Evolutionary conservation across 35 echinoderm and acorn worm species (phyloP).

Genomic region (Nesometra sesokonis): DNA sequence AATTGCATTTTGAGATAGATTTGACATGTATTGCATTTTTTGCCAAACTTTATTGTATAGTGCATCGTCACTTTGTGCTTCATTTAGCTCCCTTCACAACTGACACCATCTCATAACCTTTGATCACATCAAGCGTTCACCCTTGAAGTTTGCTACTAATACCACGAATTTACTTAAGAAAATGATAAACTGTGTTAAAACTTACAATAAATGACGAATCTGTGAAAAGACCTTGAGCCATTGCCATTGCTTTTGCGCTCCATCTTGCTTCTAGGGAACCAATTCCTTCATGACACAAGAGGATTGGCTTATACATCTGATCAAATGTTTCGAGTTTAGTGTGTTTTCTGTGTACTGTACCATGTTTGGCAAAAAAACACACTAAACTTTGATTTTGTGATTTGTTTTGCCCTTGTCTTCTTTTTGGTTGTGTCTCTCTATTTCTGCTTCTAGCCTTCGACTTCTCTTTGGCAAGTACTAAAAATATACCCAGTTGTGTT

Average conservation of each 20-base stretch:
- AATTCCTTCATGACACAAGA: background rate
- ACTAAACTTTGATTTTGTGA: constrained; percentile 5
- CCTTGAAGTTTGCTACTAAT: constrained; percentile 18
- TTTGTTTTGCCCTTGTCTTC: background rate
- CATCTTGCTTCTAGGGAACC: constrained; percentile 8
- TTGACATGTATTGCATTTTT: constrained; percentile 11
- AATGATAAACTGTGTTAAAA: constrained; percentile 7
- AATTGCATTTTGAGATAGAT: background rate
- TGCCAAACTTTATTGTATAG: background rate
- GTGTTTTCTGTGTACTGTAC: constrained; percentile 56
- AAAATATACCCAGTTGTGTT: constrained; percentile 12
- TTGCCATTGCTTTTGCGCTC: constrained; percentile 15
- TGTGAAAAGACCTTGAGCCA: constrained; percentile 6
- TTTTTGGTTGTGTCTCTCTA: constrained; percentile 1
- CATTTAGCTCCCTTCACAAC: constrained; percentile 12
- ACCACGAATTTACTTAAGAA: constrained; percentile 11
- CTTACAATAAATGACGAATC: constrained; percentile 12
- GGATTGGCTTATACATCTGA: constrained; percentile 9
- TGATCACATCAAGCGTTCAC: constrained; percentile 8
- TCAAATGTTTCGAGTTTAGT: constrained; percentile 31
- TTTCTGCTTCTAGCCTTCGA: constrained; percentile 8
- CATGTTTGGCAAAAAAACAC: constrained; percentile 43
- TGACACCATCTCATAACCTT: constrained; percentile 4
- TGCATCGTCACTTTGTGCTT: background rate
- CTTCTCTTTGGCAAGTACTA: constrained; percentile 33